These are phyloP conservation scores for Carposina sasakii DNA, from an alignment of 1,140 invertebrate species.

Conservation along the genomic window DNA sequence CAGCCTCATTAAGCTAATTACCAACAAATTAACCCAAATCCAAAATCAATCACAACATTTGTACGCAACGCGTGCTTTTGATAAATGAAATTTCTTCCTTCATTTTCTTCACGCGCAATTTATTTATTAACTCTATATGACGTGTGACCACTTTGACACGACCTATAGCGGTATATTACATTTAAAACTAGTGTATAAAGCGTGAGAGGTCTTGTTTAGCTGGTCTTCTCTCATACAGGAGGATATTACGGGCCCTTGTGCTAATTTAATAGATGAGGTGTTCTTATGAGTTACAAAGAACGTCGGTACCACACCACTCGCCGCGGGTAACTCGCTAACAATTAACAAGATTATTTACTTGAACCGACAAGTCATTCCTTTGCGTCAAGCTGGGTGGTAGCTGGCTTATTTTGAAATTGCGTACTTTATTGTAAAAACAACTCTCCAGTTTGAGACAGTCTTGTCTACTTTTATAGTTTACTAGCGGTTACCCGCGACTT, in stretches of 20 bases:
- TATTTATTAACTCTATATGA: slow-evolving; percentile 60
- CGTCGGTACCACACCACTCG: slow-evolving; percentile 59
- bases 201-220: slow-evolving; percentile 31
- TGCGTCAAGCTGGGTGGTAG: too few relatives aligned
- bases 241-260: slow-evolving; percentile 51
- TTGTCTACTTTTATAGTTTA: too few relatives aligned
- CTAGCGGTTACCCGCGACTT: too few relatives aligned
- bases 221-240: slow-evolving; percentile 49
- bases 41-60: slow-evolving; percentile 42
- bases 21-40: slow-evolving; percentile 10
- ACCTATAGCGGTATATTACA: slow-evolving; percentile 16
- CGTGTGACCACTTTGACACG: slow-evolving; percentile 27
- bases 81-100: slow-evolving; percentile 68
- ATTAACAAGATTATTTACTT: slow-evolving; percentile 71
- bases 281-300: slow-evolving; percentile 70
- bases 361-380: slow-evolving; percentile 67
- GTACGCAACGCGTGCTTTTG: slow-evolving; percentile 36
- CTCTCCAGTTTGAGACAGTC: too few relatives aligned
- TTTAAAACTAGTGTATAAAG: neutral
- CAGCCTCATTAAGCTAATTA: slow-evolving; percentile 12
- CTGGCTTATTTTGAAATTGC: too few relatives aligned
- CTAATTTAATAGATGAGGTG: slow-evolving; percentile 72
- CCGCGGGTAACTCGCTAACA: slow-evolving; percentile 51
- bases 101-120: slow-evolving; percentile 65
- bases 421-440: too few relatives aligned